These are phyloP conservation scores for Drosophila paranaensis DNA, from an alignment of 2,888 invertebrate genomes.

Conservation along the genomic window DNA sequence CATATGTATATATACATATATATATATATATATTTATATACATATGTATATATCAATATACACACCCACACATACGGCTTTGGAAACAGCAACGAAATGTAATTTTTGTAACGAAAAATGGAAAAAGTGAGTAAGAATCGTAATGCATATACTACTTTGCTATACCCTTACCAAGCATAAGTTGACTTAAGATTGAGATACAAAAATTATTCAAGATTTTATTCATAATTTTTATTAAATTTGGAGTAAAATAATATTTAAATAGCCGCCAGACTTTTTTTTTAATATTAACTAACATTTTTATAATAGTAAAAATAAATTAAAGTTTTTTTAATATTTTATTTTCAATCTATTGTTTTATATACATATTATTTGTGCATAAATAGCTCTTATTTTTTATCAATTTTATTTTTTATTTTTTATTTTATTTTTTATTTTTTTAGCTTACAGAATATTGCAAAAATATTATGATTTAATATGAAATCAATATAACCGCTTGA, in stretches of 20 bases:
- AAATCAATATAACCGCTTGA: conserved; percentile 4
- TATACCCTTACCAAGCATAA: conserved; percentile 12
- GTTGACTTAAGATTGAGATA: too few relatives aligned
- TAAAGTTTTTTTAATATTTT: too few relatives aligned
- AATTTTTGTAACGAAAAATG: conserved; percentile 60
- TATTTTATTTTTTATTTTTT: background rate
- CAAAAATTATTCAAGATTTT: too few relatives aligned
- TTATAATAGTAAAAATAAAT: background rate
- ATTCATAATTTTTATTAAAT: too few relatives aligned
- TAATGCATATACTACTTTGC: background rate
- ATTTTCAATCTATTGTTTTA: too few relatives aligned
- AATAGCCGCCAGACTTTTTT: too few relatives aligned
- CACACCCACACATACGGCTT: conserved; percentile 7
- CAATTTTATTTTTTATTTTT: too few relatives aligned
- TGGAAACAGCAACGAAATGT: conserved; percentile 59
- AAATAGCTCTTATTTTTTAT: too few relatives aligned
- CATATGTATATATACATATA: background rate
- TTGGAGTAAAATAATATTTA: too few relatives aligned
- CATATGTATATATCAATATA: background rate
- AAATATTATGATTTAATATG: too few relatives aligned
- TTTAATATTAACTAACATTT: too few relatives aligned
- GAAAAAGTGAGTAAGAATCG: background rate
- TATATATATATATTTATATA: background rate
- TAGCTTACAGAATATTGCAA: background rate
- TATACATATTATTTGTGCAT: too few relatives aligned